Percentiles rank a stretch among this genome's conserved stretches.
phyloP scores from a whole-genome alignment of 2,113 vertebrate genomes.

The Dascyllus trimaculatus region DNA sequence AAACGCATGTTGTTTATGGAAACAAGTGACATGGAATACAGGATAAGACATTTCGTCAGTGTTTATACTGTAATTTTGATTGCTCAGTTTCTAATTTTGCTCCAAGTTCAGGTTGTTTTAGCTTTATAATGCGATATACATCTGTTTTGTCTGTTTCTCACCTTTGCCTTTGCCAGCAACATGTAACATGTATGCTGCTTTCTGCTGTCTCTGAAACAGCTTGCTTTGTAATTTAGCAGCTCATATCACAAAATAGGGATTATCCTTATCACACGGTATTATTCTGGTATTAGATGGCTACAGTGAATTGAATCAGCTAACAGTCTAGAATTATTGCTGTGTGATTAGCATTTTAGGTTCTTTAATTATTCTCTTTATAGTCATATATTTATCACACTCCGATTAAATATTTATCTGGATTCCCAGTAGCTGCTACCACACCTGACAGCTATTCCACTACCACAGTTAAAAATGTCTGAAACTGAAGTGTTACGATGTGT shows the following conservation, averaged over 20 bases:
- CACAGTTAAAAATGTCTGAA: not conserved
- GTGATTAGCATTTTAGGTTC: constrained; percentile 29
- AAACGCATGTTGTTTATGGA: constrained; percentile 12
- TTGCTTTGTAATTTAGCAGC: not conserved
- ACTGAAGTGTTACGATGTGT: not conserved
- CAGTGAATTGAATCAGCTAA: not conserved
- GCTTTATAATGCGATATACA: not conserved
- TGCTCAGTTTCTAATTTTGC: not conserved
- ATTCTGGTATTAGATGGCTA: not conserved
- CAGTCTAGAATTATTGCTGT: not conserved
- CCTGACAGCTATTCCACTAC: not conserved
- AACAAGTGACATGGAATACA: constrained; percentile 2
- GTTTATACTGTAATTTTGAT: not conserved
- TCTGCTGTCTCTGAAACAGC: no score
- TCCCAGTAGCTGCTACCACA: not conserved
- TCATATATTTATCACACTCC: constrained; percentile 6
- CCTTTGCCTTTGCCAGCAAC: not conserved
- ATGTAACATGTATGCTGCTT: not conserved
- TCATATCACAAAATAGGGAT: constrained; percentile 5
- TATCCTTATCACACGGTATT: not conserved
- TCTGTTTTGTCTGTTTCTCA: not conserved
- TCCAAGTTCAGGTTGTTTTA: not conserved
- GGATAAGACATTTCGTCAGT: not conserved
- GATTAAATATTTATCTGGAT: constrained; percentile 14
- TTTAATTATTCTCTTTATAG: constrained; percentile 10